phyloP scores from a whole-genome alignment of 2,797 vertebrate species.

The Hoplostethus atlanticus region DNA sequence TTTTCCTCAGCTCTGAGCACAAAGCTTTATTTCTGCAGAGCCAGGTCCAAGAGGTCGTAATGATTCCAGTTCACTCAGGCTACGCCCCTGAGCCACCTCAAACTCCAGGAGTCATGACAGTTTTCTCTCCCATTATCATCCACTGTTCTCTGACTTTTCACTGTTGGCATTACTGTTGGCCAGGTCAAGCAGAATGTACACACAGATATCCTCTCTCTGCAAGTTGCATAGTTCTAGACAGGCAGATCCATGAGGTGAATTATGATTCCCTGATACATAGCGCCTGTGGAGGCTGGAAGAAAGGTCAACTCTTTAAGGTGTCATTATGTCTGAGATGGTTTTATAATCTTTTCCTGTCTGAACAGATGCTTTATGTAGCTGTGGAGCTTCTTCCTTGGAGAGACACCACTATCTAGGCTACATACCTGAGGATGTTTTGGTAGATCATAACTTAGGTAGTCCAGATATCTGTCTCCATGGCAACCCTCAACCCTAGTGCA shows the following conservation, averaged over 20 bases:
- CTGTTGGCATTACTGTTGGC: slow-evolving; percentile 11
- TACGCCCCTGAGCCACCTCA: slow-evolving; percentile 53
- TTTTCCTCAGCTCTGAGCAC: slow-evolving; percentile 58
- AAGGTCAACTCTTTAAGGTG: background rate
- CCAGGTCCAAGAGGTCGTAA: slow-evolving; percentile 72
- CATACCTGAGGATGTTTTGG: slow-evolving; percentile 59
- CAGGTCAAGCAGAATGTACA: background rate
- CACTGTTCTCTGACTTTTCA: slow-evolving; percentile 20
- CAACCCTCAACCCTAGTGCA: slow-evolving; percentile 69
- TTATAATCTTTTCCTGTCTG: slow-evolving; percentile 28
- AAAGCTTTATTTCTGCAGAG: slow-evolving; percentile 73
- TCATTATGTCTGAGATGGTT: background rate
- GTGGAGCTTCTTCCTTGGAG: slow-evolving; percentile 32
- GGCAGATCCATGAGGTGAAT: background rate
- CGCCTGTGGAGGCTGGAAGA: background rate
- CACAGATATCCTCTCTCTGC: background rate
- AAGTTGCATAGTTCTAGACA: background rate
- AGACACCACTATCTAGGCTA: slow-evolving; percentile 52
- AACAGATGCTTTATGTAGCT: slow-evolving; percentile 20
- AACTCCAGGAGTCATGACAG: slow-evolving; percentile 44
- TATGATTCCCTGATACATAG: background rate
- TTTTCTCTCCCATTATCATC: slow-evolving; percentile 45
- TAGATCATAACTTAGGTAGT: slow-evolving; percentile 67
- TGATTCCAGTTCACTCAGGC: slow-evolving; percentile 78
- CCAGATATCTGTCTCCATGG: slow-evolving; percentile 76